These are phyloP conservation scores for Xanthia togata DNA, from an alignment of 2,888 invertebrate genomes.

Conservation along the genomic window DNA sequence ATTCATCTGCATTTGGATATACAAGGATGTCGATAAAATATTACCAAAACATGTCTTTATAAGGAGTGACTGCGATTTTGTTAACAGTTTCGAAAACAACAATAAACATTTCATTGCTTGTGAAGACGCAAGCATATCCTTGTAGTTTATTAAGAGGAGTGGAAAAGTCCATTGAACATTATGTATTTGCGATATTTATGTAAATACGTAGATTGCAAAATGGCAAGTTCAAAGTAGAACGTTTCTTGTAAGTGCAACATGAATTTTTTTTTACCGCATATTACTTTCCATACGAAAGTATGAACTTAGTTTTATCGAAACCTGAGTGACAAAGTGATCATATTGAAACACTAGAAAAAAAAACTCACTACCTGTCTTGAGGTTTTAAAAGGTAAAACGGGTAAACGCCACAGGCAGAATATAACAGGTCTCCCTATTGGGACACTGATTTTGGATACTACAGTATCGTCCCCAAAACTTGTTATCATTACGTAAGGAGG, in stretches of 20 bases:
- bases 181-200: constrained; percentile 30
- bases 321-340: not conserved
- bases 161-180: not conserved
- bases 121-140: constrained; percentile 28
- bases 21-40: constrained; percentile 57
- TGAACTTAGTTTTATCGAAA: not conserved
- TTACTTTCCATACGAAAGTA: constrained; percentile 6
- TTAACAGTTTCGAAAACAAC: constrained; percentile 48
- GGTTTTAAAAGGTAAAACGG: constrained; percentile 3
- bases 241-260: not conserved
- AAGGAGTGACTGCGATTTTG: constrained; percentile 44
- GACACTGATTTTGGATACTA: constrained; percentile 38
- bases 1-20: constrained; percentile 56
- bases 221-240: not conserved
- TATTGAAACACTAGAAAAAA: not conserved
- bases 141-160: constrained; percentile 1
- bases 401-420: constrained; percentile 12
- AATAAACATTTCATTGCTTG: constrained; percentile 20
- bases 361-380: not conserved
- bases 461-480: constrained; percentile 28
- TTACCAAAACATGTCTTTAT: constrained; percentile 40
- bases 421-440: constrained; percentile 10
- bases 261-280: not conserved
- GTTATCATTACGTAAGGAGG: constrained; percentile 33
- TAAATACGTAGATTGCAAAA: constrained; percentile 14